Conservation (phyloP, 2,113 vertebrate genomes). For the Isurus oxyrinchus region DNA sequence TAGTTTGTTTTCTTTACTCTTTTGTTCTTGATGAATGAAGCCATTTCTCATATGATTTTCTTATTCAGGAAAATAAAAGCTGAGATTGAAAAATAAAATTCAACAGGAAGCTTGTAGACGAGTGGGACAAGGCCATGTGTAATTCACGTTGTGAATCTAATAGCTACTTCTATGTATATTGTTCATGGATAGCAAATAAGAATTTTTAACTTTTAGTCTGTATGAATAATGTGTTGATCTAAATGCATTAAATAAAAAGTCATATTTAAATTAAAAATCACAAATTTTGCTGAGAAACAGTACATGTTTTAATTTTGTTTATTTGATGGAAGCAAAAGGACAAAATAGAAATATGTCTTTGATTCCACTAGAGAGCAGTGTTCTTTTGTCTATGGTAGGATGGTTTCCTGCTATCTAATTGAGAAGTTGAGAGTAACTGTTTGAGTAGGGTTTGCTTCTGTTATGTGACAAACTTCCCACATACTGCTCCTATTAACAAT, state of each 20-base stretch:
- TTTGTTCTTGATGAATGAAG: background rate
- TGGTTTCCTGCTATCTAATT: conserved; percentile 34
- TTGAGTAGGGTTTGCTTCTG: conserved; percentile 17
- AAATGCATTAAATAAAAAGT: background rate
- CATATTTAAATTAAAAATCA: background rate
- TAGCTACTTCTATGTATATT: background rate
- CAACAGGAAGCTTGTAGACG: background rate
- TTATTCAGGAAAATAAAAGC: background rate
- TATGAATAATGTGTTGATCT: background rate
- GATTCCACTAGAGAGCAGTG: conserved; percentile 74
- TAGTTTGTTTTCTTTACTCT: background rate
- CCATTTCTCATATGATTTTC: background rate
- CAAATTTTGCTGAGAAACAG: background rate
- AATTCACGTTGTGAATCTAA: background rate
- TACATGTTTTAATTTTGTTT: background rate
- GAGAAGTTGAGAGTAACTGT: conserved; percentile 22
- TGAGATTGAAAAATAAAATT: background rate
- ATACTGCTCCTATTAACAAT: conserved; percentile 6
- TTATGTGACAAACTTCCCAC: conserved; percentile 7
- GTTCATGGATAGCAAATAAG: background rate
- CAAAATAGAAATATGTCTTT: conserved; percentile 46
- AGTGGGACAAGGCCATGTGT: background rate
- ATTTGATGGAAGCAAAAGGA: background rate
- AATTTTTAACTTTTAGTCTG: background rate
- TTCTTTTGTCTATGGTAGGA: conserved; percentile 67